Evolutionary conservation across 2,113 vertebrate genomes (phyloP).

Genomic region (Oophaga pumilio): DNA sequence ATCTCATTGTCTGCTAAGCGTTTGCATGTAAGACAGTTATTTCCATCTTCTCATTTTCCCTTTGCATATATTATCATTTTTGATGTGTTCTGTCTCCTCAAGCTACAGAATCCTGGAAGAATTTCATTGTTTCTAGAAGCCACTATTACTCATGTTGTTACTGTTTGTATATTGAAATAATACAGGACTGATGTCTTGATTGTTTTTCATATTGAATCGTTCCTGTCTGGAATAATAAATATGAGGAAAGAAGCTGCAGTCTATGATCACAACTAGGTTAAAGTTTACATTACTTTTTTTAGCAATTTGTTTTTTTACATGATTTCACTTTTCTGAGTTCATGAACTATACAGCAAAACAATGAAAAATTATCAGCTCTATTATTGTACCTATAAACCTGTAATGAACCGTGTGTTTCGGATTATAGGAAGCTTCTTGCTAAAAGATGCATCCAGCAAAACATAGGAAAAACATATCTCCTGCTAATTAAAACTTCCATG

Average conservation of each 20-base stretch:
- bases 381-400: background rate
- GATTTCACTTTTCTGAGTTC: slow-evolving; percentile 16
- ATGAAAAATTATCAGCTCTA: background rate
- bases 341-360: background rate
- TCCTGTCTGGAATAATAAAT: slow-evolving; percentile 6
- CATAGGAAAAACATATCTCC: too few species aligned
- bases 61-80: slow-evolving; percentile 24
- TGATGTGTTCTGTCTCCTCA: slow-evolving; percentile 26
- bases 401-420: background rate
- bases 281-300: background rate
- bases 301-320: background rate
- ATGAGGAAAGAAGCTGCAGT: background rate
- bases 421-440: background rate
- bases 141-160: slow-evolving; percentile 12
- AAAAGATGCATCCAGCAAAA: too few species aligned
- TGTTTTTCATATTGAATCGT: slow-evolving; percentile 4
- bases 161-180: slow-evolving; percentile 18
- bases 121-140: slow-evolving; percentile 17
- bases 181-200: background rate
- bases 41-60: slow-evolving; percentile 28
- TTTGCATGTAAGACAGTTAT: slow-evolving; percentile 48
- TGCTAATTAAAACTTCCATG: too few species aligned
- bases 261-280: background rate
- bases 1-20: slow-evolving; percentile 41
- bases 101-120: slow-evolving; percentile 2